Conservation (phyloP, 2,888 invertebrate genomes). For the Rotaria macrura region DNA sequence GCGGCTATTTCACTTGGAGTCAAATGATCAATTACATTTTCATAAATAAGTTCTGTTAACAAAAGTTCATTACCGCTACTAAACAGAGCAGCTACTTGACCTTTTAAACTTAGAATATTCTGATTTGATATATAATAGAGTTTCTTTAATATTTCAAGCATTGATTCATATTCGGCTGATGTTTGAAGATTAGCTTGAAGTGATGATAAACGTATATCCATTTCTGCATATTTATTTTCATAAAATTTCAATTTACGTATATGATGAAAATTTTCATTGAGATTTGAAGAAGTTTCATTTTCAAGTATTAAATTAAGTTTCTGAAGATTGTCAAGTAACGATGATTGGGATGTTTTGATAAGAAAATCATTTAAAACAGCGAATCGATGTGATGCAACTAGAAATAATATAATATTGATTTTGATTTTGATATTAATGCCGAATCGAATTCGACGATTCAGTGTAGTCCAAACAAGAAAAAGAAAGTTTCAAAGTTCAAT, state of each 20-base stretch:
- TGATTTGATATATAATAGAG: conserved; percentile 22
- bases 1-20: conserved; percentile 85
- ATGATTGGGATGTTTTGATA: background rate
- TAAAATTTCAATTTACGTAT: background rate
- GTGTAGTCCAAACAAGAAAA: too few species aligned
- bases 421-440: too few species aligned
- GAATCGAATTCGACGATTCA: too few species aligned
- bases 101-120: conserved; percentile 63
- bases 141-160: conserved; percentile 27
- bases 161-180: conserved; percentile 24
- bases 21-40: conserved; percentile 73
- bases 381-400: background rate
- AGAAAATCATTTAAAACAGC: background rate
- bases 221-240: background rate
- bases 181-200: background rate
- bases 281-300: background rate
- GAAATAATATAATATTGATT: background rate
- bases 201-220: background rate
- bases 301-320: background rate
- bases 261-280: background rate
- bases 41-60: conserved; percentile 81
- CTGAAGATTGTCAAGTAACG: background rate
- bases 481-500: too few species aligned
- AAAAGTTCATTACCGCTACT: conserved; percentile 71
- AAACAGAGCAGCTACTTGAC: conserved; percentile 67